These are phyloP conservation scores for Polymixis lichenea DNA, from an alignment of 2,888 invertebrate species.

Conservation along the genomic window DNA sequence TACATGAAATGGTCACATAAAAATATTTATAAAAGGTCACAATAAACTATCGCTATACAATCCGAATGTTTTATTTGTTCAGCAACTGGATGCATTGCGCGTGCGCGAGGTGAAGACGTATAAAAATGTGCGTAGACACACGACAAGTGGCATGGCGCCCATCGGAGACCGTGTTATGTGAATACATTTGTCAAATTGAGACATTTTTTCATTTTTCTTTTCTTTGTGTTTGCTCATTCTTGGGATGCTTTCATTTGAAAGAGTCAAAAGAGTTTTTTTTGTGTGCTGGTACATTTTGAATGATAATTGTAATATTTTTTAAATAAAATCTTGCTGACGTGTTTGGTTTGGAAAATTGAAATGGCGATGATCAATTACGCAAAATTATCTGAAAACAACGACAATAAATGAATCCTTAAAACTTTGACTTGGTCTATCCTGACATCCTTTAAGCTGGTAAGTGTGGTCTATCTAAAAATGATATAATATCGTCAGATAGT, in stretches of 20 bases:
- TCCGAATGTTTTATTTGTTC: constrained; percentile 56
- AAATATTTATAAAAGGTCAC: constrained; percentile 47
- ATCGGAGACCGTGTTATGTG: constrained; percentile 75
- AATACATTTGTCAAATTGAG: constrained; percentile 79
- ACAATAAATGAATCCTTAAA: not conserved
- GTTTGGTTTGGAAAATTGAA: not conserved
- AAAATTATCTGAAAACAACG: not conserved
- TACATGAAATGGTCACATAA: constrained; percentile 48
- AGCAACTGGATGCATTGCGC: constrained; percentile 64
- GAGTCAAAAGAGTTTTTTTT: constrained; percentile 35
- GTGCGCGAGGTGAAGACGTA: constrained; percentile 71
- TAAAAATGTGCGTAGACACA: constrained; percentile 80
- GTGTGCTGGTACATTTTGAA: constrained; percentile 24
- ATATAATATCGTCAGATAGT: too few relatives aligned
- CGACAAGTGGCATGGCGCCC: constrained; percentile 78
- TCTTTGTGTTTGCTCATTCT: constrained; percentile 45
- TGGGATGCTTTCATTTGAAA: constrained; percentile 40
- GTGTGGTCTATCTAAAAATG: too few relatives aligned
- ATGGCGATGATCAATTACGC: too few relatives aligned
- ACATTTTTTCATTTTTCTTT: constrained; percentile 62
- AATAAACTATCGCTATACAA: constrained; percentile 58
- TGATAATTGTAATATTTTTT: constrained; percentile 18
- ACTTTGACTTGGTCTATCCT: not conserved
- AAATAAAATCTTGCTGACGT: not conserved
- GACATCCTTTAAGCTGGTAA: not conserved